Percentiles rank a stretch among this genome's conserved stretches.
These are phyloP conservation scores for Tribolium freemani DNA, from an alignment of 2,888 invertebrate genomes.

Conservation along the genomic window DNA sequence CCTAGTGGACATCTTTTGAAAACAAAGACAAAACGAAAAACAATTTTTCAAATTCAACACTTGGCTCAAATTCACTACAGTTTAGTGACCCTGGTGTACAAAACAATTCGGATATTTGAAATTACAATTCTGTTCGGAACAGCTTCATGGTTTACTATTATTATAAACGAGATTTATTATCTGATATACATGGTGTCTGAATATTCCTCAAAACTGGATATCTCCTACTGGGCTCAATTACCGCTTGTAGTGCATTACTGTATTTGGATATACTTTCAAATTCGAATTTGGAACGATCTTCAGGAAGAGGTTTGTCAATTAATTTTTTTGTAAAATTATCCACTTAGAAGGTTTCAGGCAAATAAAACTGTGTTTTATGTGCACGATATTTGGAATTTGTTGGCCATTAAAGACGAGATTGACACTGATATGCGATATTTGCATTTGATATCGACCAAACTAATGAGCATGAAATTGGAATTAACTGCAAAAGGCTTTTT, in stretches of 20 bases:
- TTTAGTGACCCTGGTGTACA: neutral
- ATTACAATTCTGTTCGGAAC: neutral
- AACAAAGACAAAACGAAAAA: neutral
- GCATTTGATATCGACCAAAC: neutral
- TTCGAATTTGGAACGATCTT: neutral
- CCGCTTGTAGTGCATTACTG: neutral
- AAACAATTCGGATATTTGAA: neutral
- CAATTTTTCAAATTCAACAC: neutral
- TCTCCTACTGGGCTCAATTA: neutral
- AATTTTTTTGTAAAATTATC: neutral
- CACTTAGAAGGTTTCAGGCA: neutral
- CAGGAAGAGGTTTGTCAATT: neutral
- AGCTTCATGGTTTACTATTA: neutral
- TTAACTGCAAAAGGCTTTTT: constrained; percentile 9
- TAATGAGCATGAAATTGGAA: constrained; percentile 5
- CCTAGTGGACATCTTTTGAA: neutral
- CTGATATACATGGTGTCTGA: neutral
- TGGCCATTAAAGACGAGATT: neutral
- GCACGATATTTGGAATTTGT: constrained; percentile 11
- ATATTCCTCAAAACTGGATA: neutral
- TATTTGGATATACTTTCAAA: constrained; percentile 1
- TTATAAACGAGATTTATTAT: constrained; percentile 4
- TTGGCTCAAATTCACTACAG: constrained; percentile 3
- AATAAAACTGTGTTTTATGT: constrained; percentile 1
- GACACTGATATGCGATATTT: neutral